Percentiles rank a stretch among this genome's conserved stretches.
phyloP scores from a whole-genome alignment of 2,113 vertebrate genomes.

The Pundamilia nyererei region DNA sequence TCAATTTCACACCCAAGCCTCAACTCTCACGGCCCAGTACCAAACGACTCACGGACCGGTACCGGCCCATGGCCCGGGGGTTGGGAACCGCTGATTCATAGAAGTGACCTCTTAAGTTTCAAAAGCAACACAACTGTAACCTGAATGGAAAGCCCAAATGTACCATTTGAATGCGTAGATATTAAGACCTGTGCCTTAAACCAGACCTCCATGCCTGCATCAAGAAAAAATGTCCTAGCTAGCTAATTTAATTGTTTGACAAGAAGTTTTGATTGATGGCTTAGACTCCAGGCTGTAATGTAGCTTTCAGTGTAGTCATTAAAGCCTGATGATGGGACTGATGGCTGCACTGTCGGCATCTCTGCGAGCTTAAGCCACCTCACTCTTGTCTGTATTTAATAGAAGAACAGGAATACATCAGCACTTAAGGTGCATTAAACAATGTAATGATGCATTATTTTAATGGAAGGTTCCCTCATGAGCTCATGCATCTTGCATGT shows the following conservation, averaged over 20 bases:
- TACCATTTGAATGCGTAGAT: background rate
- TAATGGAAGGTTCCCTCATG: background rate
- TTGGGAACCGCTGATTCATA: background rate
- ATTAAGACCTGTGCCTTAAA: background rate
- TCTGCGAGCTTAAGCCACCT: constrained; percentile 19
- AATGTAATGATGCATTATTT: constrained; percentile 30
- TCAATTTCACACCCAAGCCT: background rate
- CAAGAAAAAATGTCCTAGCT: background rate
- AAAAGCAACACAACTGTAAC: background rate
- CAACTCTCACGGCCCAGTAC: background rate
- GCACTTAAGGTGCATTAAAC: constrained; percentile 60
- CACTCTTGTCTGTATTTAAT: constrained; percentile 40
- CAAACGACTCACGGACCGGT: background rate
- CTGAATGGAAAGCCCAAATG: background rate
- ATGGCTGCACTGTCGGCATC: constrained; percentile 23
- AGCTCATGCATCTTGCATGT: constrained; percentile 34
- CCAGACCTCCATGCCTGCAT: background rate
- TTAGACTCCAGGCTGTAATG: constrained; percentile 19
- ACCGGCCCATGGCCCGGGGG: background rate
- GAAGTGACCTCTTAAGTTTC: background rate
- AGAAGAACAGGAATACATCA: constrained; percentile 24
- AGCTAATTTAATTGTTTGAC: background rate
- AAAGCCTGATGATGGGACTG: background rate
- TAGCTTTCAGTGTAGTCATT: constrained; percentile 35
- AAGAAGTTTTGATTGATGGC: constrained; percentile 3